Percentiles rank a stretch among this genome's conserved stretches.
phyloP scores from a whole-genome alignment of 2,113 vertebrate genomes.

The Perognathus longimembris region DNA sequence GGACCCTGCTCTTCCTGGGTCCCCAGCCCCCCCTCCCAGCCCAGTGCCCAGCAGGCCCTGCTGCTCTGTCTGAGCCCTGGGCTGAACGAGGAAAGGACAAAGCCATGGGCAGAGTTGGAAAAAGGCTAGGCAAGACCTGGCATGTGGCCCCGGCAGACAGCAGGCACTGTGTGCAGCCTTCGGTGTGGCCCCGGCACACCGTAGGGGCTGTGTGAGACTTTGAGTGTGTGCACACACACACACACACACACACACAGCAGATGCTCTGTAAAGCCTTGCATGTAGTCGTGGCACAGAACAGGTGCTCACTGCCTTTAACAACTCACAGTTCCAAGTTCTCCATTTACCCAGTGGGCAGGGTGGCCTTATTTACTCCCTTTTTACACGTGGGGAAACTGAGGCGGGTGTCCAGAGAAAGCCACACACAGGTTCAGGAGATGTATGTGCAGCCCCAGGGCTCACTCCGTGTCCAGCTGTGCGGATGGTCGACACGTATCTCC shows the following conservation, averaged over 20 bases:
- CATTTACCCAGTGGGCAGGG: accelerated
- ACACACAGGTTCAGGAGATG: not conserved
- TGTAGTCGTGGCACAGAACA: not conserved
- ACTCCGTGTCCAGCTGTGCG: no score
- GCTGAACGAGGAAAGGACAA: not conserved
- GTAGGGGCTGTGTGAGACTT: no score
- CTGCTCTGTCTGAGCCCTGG: not conserved
- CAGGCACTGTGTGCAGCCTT: not conserved
- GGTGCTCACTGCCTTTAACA: not conserved
- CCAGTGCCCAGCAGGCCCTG: not conserved
- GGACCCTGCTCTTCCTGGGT: not conserved
- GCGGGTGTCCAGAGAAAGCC: no score
- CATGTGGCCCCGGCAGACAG: not conserved
- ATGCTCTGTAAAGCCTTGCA: not conserved
- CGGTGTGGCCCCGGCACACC: no score
- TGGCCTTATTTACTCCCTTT: not conserved
- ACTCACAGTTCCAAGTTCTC: accelerated
- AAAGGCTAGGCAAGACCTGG: accelerated
- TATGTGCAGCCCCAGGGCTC: not conserved
- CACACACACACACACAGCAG: no score
- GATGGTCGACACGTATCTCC: not conserved
- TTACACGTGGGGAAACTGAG: not conserved
- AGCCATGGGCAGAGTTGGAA: not conserved
- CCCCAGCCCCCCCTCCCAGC: not conserved
- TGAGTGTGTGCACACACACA: no score